Base-by-base conservation (phyloP, 2,797 vertebrate genomes). In the Buceros bicornis region DNA sequence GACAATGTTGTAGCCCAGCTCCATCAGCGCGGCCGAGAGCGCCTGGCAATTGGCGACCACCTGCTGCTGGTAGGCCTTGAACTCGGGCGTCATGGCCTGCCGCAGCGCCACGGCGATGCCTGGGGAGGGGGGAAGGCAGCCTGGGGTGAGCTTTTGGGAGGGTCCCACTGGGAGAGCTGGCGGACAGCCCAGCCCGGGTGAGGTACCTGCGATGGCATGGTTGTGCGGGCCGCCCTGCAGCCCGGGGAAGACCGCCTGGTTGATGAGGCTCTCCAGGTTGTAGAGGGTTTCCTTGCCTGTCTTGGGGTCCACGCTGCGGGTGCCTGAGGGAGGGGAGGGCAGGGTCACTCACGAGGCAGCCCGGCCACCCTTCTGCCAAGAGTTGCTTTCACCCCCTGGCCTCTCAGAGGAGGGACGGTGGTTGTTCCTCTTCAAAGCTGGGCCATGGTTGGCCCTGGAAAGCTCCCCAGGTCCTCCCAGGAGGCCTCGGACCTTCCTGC, bases 211-310 rank as follows among this genome's bases (percentile, higher is more conserved):
- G 24, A 99, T 99, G 53, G 99, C 99, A 0, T 99, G 99, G 97
- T 99, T 99, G 98, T 99, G 99, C 2, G 99, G 99, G 15, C 99
- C 99, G 24, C 99, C 99, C 96, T 99, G 99, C 66, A 99, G 98
- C n/a, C 99, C 99, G 0, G 99, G 99, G 97, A 99, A 99, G 82
- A 99, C 99, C 0, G 99, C 99, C 81, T 99, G 99, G 89, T 99
- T 99, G 97, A 99, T 99, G 70, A 98, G 98, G 42, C 98, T 98
- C 97, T 99, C 99, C 93, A 99, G 90, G 95, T 99, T 99, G 96
- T 99, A 99, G 67, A 98, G 87, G 1, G 93, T 98, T 96, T 99
- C 99, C 92, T 99, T 99, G 66, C 99, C 99, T 0, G 98, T 98
- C 96, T 99, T 99, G 60, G 98, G 98, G 56, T 99, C 99, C 40